These are phyloP conservation scores for Rhea pennata DNA, from an alignment of 2,113 vertebrate genomes.

Conservation along the genomic window DNA sequence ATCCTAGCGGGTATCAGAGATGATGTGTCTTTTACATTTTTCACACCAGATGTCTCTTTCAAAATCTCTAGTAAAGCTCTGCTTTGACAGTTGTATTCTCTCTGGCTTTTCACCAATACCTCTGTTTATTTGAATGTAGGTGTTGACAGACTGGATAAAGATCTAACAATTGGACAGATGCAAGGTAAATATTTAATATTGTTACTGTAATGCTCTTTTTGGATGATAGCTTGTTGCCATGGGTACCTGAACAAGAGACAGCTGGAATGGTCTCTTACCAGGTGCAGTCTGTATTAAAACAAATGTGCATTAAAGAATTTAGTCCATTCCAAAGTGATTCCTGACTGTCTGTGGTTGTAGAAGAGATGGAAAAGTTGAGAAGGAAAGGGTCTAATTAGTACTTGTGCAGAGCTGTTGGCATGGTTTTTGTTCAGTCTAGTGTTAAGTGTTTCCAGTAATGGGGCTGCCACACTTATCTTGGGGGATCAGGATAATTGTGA, in stretches of 20 bases:
- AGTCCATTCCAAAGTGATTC: neutral
- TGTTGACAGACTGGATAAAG: constrained; percentile 98
- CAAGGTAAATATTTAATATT: constrained; percentile 83
- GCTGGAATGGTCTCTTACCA: neutral
- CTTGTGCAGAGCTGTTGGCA: neutral
- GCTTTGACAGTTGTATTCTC: neutral
- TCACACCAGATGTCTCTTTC: neutral
- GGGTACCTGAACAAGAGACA: fast-evolving
- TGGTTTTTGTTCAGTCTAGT: neutral
- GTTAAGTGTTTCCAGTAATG: neutral
- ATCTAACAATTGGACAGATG: constrained; percentile 99
- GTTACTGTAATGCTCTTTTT: neutral
- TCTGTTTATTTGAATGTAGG: constrained; percentile 79
- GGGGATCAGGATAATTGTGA: neutral
- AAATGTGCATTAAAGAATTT: neutral
- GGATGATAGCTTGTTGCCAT: neutral
- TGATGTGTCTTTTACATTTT: neutral
- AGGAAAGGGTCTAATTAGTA: neutral
- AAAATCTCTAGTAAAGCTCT: neutral
- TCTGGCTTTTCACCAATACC: neutral
- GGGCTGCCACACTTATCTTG: neutral
- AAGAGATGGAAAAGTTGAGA: neutral
- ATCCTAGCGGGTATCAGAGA: neutral
- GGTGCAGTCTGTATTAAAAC: neutral
- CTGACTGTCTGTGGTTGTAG: neutral